phyloP scores from a whole-genome alignment of 2,888 invertebrate species.

The Steinernema hermaphroditum region DNA sequence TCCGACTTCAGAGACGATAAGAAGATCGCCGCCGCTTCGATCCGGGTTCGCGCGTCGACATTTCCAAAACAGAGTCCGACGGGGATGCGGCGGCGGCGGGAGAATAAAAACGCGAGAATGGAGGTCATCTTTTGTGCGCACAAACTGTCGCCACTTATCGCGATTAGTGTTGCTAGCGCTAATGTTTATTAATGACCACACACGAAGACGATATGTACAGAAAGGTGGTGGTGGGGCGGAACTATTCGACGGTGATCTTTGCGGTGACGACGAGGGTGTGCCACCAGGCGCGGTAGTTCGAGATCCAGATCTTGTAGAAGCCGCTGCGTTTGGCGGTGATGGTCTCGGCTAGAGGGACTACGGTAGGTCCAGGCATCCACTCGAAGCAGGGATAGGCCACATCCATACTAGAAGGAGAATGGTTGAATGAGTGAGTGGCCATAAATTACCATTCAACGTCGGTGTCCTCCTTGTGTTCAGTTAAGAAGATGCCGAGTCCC shows the following conservation, averaged over 20 bases:
- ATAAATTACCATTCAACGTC: conserved; percentile 41
- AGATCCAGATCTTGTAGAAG: conserved; percentile 56
- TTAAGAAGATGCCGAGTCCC: conserved; percentile 40
- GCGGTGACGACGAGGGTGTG: conserved; percentile 40
- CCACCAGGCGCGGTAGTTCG: conserved; percentile 60
- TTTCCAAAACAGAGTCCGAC: neutral
- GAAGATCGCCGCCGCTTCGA: too few relatives aligned
- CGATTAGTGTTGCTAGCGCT: neutral
- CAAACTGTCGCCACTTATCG: neutral
- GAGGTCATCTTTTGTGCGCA: conserved; percentile 1
- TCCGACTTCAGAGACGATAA: neutral
- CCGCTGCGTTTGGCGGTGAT: conserved; percentile 41
- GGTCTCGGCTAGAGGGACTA: conserved; percentile 50
- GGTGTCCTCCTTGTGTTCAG: conserved; percentile 38
- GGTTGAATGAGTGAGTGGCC: neutral
- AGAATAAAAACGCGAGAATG: neutral
- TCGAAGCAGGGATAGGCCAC: conserved; percentile 40
- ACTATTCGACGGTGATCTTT: conserved; percentile 30
- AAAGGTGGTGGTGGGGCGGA: neutral
- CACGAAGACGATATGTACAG: conserved; percentile 6
- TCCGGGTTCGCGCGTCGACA: neutral
- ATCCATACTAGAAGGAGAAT: conserved; percentile 40
- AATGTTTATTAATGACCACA: neutral
- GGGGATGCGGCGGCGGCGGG: neutral
- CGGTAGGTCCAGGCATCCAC: conserved; percentile 59